These are phyloP conservation scores for Lacerta viridis DNA, from an alignment of 2,797 vertebrate genomes.

Conservation along the genomic window DNA sequence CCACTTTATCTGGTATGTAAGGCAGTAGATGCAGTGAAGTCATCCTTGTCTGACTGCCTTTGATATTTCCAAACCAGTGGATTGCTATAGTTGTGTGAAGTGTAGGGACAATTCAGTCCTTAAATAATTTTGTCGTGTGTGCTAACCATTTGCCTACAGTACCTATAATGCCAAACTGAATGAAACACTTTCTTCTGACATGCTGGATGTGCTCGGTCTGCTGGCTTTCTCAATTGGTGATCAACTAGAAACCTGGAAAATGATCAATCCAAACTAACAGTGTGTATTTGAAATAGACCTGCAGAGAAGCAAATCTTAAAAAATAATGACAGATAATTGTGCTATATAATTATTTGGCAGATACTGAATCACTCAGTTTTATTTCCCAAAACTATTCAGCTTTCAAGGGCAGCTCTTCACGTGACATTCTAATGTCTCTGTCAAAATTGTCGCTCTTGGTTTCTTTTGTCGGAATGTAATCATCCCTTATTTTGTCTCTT, in stretches of 20 bases:
- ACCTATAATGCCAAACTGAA: neutral
- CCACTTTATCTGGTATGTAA: slow-evolving; percentile 3
- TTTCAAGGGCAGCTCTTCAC: slow-evolving; percentile 62
- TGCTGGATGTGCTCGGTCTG: neutral
- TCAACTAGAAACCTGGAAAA: neutral
- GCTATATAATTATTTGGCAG: slow-evolving; percentile 13
- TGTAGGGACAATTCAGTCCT: neutral
- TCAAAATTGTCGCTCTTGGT: slow-evolving; percentile 31
- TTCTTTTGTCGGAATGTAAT: slow-evolving; percentile 29
- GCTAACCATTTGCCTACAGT: neutral
- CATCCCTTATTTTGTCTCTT: slow-evolving; percentile 49
- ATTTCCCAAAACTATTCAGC: slow-evolving; percentile 49
- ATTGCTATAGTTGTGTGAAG: neutral
- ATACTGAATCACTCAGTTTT: slow-evolving; percentile 11
- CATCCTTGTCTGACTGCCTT: neutral
- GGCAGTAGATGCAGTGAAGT: neutral
- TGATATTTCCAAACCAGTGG: slow-evolving; percentile 9
- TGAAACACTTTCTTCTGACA: neutral
- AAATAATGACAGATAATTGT: slow-evolving; percentile 49
- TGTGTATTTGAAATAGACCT: slow-evolving; percentile 36
- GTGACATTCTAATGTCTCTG: neutral
- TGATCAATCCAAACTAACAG: slow-evolving; percentile 19
- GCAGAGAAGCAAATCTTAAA: slow-evolving; percentile 30
- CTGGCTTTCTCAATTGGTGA: neutral
- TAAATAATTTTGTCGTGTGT: slow-evolving; percentile 17